Conservation (phyloP, 2,797 vertebrate genomes). For the Sardinella longiceps region DNA sequence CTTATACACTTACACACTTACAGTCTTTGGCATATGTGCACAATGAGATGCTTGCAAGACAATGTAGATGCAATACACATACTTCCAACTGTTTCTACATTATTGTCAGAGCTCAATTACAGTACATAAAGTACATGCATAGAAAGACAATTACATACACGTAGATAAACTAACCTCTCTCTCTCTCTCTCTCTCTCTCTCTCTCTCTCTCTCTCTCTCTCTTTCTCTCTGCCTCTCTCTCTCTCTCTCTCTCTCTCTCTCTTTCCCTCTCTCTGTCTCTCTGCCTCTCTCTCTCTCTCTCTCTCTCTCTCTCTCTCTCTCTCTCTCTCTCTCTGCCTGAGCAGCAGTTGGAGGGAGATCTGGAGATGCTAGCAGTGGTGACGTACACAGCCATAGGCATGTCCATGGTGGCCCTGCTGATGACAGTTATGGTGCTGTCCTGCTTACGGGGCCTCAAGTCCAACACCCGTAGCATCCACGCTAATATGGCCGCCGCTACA, state of each 20-base stretch:
- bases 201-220: slow-evolving; percentile 51
- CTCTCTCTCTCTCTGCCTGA: slow-evolving; percentile 50
- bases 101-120: too few relatives aligned
- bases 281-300: not conserved
- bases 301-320: slow-evolving; percentile 35
- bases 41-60: not conserved
- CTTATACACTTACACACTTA: not conserved
- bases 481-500: slow-evolving; percentile 88
- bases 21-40: not conserved
- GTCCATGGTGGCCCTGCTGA: slow-evolving; percentile 87
- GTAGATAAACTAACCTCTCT: too few relatives aligned
- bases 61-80: not conserved
- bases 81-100: too few relatives aligned
- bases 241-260: not conserved
- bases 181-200: slow-evolving; percentile 58
- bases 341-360: slow-evolving; percentile 94
- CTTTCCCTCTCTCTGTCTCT: not conserved
- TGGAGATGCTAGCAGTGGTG: slow-evolving; percentile 90
- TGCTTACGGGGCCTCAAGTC: slow-evolving; percentile 95
- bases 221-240: not conserved
- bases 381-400: slow-evolving; percentile 87
- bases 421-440: slow-evolving; percentile 86
- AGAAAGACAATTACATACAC: too few relatives aligned
- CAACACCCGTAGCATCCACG: slow-evolving; percentile 93
- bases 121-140: too few relatives aligned